These are phyloP conservation scores for Chloroclysta siterata DNA, from an alignment of 2,888 invertebrate genomes.

Conservation along the genomic window DNA sequence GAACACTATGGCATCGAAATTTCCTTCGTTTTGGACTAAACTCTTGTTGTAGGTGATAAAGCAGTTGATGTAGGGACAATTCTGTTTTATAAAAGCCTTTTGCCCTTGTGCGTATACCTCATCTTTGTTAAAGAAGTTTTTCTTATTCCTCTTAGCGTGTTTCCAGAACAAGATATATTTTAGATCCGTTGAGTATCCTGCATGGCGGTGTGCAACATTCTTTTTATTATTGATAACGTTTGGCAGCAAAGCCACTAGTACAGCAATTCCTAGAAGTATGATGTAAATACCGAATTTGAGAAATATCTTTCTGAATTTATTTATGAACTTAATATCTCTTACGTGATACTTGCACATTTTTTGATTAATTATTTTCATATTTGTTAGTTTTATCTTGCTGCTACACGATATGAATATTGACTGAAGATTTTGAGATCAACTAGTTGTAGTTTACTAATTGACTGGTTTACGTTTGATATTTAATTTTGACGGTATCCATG, in stretches of 20 bases:
- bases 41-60: conserved; percentile 66
- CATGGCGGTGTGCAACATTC: conserved; percentile 31
- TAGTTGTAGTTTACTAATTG: conserved; percentile 9
- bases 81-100: conserved; percentile 62
- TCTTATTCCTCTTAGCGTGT: conserved; percentile 39
- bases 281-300: conserved; percentile 50
- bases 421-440: conserved; percentile 1
- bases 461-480: conserved; percentile 7
- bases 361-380: conserved; percentile 38
- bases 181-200: conserved; percentile 63
- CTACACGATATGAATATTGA: not conserved
- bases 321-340: conserved; percentile 60
- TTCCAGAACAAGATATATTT: conserved; percentile 75
- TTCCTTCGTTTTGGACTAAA: conserved; percentile 51
- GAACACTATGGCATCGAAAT: conserved; percentile 71
- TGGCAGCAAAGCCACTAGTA: conserved; percentile 55
- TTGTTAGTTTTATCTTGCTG: not conserved
- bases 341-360: conserved; percentile 52
- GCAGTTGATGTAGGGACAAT: conserved; percentile 69
- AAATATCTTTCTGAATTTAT: conserved; percentile 48
- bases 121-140: conserved; percentile 37
- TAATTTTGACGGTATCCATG: conserved; percentile 11
- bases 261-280: conserved; percentile 42
- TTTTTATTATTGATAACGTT: conserved; percentile 44
- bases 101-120: conserved; percentile 56